A percentile compares a stretch with the other conserved stretches of the same genome.
These are phyloP conservation scores for Notocelia uddmanniana DNA, from an alignment of 2,888 invertebrate genomes.

Conservation along the genomic window DNA sequence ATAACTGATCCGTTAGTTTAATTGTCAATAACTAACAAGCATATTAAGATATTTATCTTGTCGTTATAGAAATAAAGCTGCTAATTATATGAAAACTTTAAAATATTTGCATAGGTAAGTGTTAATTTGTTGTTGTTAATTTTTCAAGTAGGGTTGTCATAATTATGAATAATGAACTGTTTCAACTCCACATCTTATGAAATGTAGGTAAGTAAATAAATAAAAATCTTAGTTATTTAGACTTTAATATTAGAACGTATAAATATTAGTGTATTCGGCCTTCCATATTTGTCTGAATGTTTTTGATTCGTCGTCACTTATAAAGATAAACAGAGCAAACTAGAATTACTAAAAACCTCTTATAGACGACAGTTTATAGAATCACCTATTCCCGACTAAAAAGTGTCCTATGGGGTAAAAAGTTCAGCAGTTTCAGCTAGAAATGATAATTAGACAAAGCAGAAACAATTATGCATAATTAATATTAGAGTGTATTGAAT, in stretches of 20 bases:
- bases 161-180: not conserved
- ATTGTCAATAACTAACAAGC: constrained; percentile 6
- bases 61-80: not conserved
- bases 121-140: not conserved
- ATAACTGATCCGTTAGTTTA: constrained; percentile 21
- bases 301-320: no score
- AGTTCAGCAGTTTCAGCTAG: no score
- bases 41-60: not conserved
- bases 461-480: no score
- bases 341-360: no score
- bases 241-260: not conserved
- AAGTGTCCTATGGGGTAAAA: no score
- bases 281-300: no score
- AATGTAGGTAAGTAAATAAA: not conserved
- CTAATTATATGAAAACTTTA: not conserved
- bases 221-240: not conserved
- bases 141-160: constrained; percentile 10
- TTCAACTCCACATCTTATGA: not conserved
- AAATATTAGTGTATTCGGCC: no score
- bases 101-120: constrained; percentile 4
- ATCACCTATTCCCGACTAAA: no score
- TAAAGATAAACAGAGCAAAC: no score
- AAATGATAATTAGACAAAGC: no score
- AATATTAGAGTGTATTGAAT: no score
- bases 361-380: no score